Conservation (phyloP, 2,888 invertebrate genomes). For the Aproaerema taeniolella region DNA sequence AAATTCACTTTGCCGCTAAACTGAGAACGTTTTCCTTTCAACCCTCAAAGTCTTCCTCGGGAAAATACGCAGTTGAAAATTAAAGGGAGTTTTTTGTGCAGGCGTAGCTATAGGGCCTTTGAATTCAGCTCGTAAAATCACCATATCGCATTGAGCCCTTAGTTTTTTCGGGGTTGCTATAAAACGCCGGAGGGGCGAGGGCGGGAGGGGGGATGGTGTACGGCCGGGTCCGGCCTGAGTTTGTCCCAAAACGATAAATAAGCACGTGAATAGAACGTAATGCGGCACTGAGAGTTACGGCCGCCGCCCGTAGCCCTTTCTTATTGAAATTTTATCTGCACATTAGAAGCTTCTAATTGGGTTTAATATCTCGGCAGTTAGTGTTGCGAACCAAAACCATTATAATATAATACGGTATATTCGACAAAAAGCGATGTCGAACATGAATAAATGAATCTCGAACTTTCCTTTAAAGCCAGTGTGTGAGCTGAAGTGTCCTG, state of each 20-base stretch:
- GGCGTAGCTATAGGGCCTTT: too few relatives aligned
- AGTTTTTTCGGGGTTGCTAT: constrained; percentile 6
- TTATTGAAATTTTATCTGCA: constrained; percentile 14
- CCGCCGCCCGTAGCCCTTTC: constrained; percentile 2
- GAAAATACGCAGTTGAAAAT: too few relatives aligned
- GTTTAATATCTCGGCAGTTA: constrained; percentile 8
- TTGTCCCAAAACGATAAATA: constrained; percentile 21
- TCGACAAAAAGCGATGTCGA: too few relatives aligned
- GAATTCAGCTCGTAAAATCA: constrained; percentile 3
- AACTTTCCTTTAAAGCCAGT: too few relatives aligned
- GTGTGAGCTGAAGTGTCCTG: too few relatives aligned
- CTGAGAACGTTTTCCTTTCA: too few relatives aligned
- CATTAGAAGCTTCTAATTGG: constrained; percentile 10
- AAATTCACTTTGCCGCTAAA: too few relatives aligned
- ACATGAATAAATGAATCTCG: too few relatives aligned
- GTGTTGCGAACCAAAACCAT: too few relatives aligned
- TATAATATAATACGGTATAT: too few relatives aligned
- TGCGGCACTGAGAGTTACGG: constrained; percentile 13
- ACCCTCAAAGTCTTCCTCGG: too few relatives aligned
- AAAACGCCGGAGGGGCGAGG: constrained; percentile 10
- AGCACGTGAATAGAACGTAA: constrained; percentile 11
- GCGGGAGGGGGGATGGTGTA: constrained; percentile 4
- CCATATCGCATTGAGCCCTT: constrained; percentile 7
- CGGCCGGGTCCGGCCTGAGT: constrained; percentile 7
- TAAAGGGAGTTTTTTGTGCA: too few relatives aligned